Evolutionary conservation across 2,888 invertebrate species (phyloP).

Genomic region (Lepidonotus clava): DNA sequence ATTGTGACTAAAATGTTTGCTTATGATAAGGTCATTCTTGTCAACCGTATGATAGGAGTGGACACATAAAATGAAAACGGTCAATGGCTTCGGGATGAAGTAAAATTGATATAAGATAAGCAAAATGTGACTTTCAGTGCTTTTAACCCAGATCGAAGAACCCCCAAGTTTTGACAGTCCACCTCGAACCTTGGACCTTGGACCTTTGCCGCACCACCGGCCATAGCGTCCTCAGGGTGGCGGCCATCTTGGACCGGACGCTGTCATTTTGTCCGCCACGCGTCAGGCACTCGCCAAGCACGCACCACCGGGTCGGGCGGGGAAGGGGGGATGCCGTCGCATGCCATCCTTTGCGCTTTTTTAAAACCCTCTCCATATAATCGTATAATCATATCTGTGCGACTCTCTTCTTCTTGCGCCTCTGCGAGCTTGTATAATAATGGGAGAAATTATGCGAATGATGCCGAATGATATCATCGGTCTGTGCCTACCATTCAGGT

Average conservation of each 20-base stretch:
- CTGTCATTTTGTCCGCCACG: background rate
- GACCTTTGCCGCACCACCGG: too few relatives aligned
- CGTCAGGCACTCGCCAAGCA: conserved; percentile 14
- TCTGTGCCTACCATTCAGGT: background rate
- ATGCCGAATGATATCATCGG: conserved; percentile 11
- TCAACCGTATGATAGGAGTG: too few relatives aligned
- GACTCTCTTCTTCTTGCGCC: background rate
- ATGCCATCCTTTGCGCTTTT: background rate
- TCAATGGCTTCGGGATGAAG: too few relatives aligned
- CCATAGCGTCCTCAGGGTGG: background rate
- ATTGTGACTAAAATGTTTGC: too few relatives aligned
- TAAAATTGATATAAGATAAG: too few relatives aligned
- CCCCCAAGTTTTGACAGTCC: too few relatives aligned
- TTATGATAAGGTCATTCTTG: too few relatives aligned
- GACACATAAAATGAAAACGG: too few relatives aligned
- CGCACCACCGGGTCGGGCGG: background rate
- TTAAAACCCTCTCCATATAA: background rate
- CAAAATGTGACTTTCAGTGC: too few relatives aligned
- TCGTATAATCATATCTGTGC: background rate
- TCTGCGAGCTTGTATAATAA: background rate
- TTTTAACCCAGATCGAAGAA: too few relatives aligned
- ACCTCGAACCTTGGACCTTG: too few relatives aligned
- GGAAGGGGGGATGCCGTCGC: conserved; percentile 3
- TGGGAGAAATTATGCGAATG: background rate
- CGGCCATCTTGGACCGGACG: conserved; percentile 19